These are phyloP conservation scores for Drosophila meridionalis DNA, from an alignment of 2,888 invertebrate species.

Conservation along the genomic window DNA sequence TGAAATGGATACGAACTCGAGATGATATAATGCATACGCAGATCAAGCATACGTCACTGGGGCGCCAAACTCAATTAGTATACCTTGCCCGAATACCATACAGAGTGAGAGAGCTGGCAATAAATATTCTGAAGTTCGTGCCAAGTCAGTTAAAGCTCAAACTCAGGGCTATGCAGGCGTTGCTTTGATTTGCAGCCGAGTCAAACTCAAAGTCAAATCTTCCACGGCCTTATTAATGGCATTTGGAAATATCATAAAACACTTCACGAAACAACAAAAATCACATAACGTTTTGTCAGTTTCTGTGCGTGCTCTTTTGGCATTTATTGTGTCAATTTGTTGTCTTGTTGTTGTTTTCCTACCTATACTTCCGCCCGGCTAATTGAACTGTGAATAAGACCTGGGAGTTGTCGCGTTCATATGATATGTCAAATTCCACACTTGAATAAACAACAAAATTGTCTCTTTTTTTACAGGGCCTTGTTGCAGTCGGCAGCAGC, in stretches of 20 bases:
- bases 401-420: conserved; percentile 8
- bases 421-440: conserved; percentile 32
- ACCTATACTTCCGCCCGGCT: conserved; percentile 44
- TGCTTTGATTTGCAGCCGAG: conserved; percentile 16
- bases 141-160: conserved; percentile 28
- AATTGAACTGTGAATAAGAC: conserved; percentile 40
- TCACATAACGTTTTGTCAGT: conserved; percentile 21
- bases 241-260: conserved; percentile 44
- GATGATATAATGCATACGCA: conserved; percentile 5
- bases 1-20: conserved; percentile 1
- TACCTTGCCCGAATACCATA: background rate
- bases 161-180: conserved; percentile 53
- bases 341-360: conserved; percentile 9
- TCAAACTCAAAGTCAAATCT: conserved; percentile 33
- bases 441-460: background rate
- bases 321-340: conserved; percentile 29
- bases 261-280: conserved; percentile 16
- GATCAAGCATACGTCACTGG: conserved; percentile 28
- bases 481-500: conserved; percentile 74
- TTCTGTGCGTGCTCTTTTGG: conserved; percentile 40
- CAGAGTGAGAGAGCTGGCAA: background rate
- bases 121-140: conserved; percentile 22
- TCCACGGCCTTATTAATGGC: conserved; percentile 47
- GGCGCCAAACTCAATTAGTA: conserved; percentile 24
- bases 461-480: conserved; percentile 56